These are phyloP conservation scores for Malurus splendens DNA, from an alignment of 2,797 vertebrate genomes.

Conservation along the genomic window DNA sequence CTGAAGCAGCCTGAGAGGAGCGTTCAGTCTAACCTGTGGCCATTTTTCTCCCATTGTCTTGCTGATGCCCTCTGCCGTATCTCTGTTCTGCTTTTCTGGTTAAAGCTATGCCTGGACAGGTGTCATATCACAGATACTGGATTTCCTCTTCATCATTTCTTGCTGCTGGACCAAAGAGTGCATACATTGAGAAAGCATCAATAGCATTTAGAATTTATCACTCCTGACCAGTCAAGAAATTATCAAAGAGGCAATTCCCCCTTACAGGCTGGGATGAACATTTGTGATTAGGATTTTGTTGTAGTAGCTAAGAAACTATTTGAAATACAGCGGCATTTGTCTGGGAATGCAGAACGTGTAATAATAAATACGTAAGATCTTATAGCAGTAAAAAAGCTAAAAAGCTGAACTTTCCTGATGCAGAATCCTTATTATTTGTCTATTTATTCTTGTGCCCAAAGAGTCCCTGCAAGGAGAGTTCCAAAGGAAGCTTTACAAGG, in stretches of 20 bases:
- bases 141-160: neutral
- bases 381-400: neutral
- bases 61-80: neutral
- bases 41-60: conserved; percentile 2
- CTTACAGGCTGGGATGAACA: neutral
- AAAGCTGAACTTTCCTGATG: neutral
- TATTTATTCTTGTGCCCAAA: conserved; percentile 46
- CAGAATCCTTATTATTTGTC: neutral
- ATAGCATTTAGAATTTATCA: neutral
- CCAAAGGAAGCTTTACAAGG: conserved; percentile 92
- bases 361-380: neutral
- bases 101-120: neutral
- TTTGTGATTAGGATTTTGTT: neutral
- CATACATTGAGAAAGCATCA: neutral
- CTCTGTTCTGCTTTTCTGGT: neutral
- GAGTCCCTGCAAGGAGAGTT: conserved; percentile 92
- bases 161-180: neutral
- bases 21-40: neutral
- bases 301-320: neutral
- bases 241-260: neutral
- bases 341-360: neutral
- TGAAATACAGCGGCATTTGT: neutral
- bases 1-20: neutral
- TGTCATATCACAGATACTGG: neutral
- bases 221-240: neutral